A percentile compares a stretch with the other conserved stretches of the same genome.
Conservation (phyloP, 2,888 invertebrate species). For the Cataglyphis rosenhaueri region DNA sequence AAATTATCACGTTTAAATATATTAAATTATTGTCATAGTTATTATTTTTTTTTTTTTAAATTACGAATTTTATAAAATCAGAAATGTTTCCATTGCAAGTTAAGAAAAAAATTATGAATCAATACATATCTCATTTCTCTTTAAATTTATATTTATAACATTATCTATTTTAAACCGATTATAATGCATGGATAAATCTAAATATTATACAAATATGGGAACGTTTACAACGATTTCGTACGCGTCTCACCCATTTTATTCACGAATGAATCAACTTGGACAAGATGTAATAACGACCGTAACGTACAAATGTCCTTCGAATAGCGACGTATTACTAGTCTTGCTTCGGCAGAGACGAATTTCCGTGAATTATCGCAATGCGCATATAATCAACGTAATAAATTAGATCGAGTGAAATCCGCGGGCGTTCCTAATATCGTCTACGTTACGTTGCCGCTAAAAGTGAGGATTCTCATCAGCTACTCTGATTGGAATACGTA, state of each 20-base stretch:
- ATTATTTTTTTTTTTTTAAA: neutral
- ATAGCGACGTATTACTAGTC: constrained; percentile 30
- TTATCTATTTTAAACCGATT: neutral
- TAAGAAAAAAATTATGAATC: neutral
- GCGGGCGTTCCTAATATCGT: constrained; percentile 54
- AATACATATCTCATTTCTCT: neutral
- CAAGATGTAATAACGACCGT: constrained; percentile 32
- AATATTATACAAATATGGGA: neutral
- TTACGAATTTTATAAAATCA: neutral
- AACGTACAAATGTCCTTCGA: constrained; percentile 30
- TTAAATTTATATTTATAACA: constrained; percentile 18
- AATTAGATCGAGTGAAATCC: constrained; percentile 60
- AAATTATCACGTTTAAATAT: neutral
- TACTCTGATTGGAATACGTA: constrained; percentile 73
- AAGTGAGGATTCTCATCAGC: constrained; percentile 70
- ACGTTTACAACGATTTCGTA: neutral
- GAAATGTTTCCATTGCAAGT: neutral
- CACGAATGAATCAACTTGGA: constrained; percentile 34
- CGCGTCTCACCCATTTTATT: constrained; percentile 14
- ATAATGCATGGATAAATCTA: neutral
- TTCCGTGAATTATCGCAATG: constrained; percentile 48
- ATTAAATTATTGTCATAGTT: neutral
- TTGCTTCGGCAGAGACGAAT: constrained; percentile 44
- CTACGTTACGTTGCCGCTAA: constrained; percentile 59
- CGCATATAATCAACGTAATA: constrained; percentile 54